Percentiles rank a stretch among this genome's conserved stretches.
These are phyloP conservation scores for Epinephelus moara DNA, from an alignment of 2,113 vertebrate species.

Conservation along the genomic window DNA sequence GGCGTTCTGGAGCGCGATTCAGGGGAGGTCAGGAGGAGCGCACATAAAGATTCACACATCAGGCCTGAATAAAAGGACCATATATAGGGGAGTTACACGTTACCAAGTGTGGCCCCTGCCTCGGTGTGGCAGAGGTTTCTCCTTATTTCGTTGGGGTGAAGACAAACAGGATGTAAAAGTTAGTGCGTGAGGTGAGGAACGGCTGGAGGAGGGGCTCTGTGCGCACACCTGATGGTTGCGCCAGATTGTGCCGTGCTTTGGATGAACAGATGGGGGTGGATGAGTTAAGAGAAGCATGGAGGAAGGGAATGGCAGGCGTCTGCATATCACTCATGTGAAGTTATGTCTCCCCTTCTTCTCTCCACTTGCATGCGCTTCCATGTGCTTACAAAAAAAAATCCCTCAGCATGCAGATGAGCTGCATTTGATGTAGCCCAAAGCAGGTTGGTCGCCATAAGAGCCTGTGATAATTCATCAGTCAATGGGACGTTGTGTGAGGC, in stretches of 20 bases:
- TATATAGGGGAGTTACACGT: conserved; percentile 44
- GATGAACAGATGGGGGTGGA: conserved; percentile 77
- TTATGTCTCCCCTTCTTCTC: conserved; percentile 60
- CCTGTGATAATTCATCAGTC: conserved; percentile 48
- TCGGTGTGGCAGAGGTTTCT: neutral
- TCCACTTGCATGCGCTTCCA: neutral
- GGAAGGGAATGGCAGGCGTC: conserved; percentile 67
- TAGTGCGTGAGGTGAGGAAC: conserved; percentile 36
- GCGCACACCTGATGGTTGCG: conserved; percentile 73
- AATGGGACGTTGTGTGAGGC: conserved; percentile 23
- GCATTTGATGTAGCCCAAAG: conserved; percentile 5
- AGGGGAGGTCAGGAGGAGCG: conserved; percentile 65
- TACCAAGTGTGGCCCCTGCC: conserved; percentile 30
- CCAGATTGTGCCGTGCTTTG: conserved; percentile 70
- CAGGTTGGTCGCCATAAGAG: conserved; percentile 23
- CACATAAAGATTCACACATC: conserved; percentile 75
- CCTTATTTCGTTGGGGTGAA: conserved; percentile 20
- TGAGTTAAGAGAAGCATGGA: conserved; percentile 75
- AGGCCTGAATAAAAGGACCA: conserved; percentile 55
- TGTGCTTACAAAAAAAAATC: neutral
- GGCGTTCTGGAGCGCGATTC: conserved; percentile 55
- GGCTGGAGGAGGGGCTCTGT: conserved; percentile 28
- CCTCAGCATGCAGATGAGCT: conserved; percentile 12
- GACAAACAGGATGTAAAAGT: conserved; percentile 42
- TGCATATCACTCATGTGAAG: conserved; percentile 76